Conservation (phyloP, 1,140 invertebrate species). For the Paramacrobiotus metropolitanus region DNA sequence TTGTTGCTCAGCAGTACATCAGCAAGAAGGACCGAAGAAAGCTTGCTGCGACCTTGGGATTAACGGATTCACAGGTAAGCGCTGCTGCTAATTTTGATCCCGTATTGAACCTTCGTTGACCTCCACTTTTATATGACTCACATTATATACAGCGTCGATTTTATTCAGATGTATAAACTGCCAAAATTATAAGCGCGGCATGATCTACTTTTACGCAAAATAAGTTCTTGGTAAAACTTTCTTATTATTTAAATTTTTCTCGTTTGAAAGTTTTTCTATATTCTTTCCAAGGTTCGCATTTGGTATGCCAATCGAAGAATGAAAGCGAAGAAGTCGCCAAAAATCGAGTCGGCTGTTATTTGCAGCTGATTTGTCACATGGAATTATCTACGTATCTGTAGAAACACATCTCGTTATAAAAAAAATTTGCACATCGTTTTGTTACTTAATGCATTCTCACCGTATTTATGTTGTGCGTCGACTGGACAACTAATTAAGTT, state of each 20-base stretch:
- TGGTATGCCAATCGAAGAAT: constrained; percentile 24
- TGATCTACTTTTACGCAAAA: neutral
- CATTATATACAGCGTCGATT: too few species aligned
- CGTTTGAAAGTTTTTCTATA: neutral
- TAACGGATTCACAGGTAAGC: constrained; percentile 54
- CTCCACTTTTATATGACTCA: neutral
- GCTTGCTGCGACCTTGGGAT: constrained; percentile 71
- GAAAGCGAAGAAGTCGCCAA: constrained; percentile 13
- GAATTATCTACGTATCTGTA: too few species aligned
- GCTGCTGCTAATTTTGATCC: too few species aligned
- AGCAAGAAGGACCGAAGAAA: constrained; percentile 90
- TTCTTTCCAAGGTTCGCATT: constrained; percentile 20
- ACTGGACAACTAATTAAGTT: too few species aligned
- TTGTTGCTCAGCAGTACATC: constrained; percentile 93
- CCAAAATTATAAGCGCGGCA: neutral
- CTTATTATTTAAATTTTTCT: constrained; percentile 4
- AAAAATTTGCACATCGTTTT: too few species aligned
- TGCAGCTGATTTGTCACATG: too few species aligned
- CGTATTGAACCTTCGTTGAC: neutral
- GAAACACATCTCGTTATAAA: too few species aligned
- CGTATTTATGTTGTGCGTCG: too few species aligned
- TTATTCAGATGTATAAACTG: neutral
- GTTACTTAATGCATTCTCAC: too few species aligned
- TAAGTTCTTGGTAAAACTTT: neutral
- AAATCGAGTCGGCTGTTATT: too few species aligned